Base-by-base conservation (phyloP, 1,140 invertebrate species). In the Eriocheir sinensis region DNA sequence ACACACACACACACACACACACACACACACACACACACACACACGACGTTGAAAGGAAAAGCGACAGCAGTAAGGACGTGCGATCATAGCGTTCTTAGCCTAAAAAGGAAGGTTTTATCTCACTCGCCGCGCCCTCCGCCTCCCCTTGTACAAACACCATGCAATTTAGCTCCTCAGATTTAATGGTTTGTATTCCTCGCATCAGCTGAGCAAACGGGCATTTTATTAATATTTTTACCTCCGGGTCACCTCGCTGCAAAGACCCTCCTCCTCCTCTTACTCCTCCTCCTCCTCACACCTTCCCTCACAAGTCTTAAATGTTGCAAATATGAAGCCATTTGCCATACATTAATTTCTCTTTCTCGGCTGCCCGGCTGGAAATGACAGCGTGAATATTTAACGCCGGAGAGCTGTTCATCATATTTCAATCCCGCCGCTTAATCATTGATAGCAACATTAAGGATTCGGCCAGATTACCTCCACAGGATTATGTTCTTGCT, bases 1-100 rank as follows among this genome's bases (percentile, higher is more conserved):
- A 89, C 36, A 89, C 36, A 89, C 36, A 89, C 36, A 89, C 36
- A 89, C 36, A 88, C n/a, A 88, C n/a, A 88, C n/a, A 88, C n/a
- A 88, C 6, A 89, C 36, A 89, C 36, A 89, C 36, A 89, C 36
- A 89, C 36, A 89, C 36, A 89, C 36, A 89, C 88, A 89, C 36
- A 89, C 36, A 53, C 12, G n/a, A 30, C 9, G 30, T 17, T 12
- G n/a, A 44, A 89, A n/a, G 41, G n/a, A 44, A 44, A 53, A 44
- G 17, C 8, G n/a, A 32, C 44, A 44, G 30, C 21, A 44, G 27
- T 21, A 72, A 72, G 60, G n/a, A 72, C 21, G 12, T 12, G n/a
- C 27, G 60, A 72, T 72, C 60, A 72, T 72, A n/a, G n/a, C 60
- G n/a, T 72, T 72, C 60, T 72, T 72, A 72, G 60, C 60, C 60